Evolutionary conservation across 2,888 invertebrate genomes (phyloP), one percentile per base, ranked within the genome.

Genomic region (Polydrusus pterygomalis): DNA sequence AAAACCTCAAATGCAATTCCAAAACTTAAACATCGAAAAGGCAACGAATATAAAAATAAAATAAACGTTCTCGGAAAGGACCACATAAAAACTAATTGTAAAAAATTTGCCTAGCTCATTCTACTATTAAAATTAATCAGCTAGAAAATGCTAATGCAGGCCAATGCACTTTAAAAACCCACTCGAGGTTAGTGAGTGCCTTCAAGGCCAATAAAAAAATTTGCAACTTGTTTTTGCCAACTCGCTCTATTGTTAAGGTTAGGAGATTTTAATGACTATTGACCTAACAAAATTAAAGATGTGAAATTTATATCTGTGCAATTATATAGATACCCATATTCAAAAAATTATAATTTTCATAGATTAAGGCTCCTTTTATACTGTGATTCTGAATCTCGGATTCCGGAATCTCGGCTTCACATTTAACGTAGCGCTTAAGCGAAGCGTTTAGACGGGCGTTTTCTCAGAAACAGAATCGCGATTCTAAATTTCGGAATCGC

Each of bases 101-200:
- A 69, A 74, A 67, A 74, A 74, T 30, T 62, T 58, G 74, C 49
- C 62, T 62, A 73, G 60, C 67, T 73, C 67, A 68, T 73, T 73
- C 68, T 60, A 38, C 43, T 49, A 49, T 64, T 65, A 63, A 40
- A 64, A 70, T 70, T 70, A 64, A 58, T 68, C 75, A 68, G 72
- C 30, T 73, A 70, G 75, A 72, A 77, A 79, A 77, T 73, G 75
- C 72, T 70, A 70, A 70, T 78, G 77, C 78, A 77, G 78, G 78
- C 74, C 78, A 79, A 79, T 79, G 78, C 78, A 79, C 78, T 71
- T 76, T 40, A 49, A 25, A 43, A 67, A 45, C 47, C 65, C 51
- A 68, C 51, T 70, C 74, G 73, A 73, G 74, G 72, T 63, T 75
- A 47, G 15, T 43, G 65, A 58, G 20, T 30, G 64, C 65, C 43